phyloP scores from a whole-genome alignment of 2,888 invertebrate species.

The Periphyllus acericola region DNA sequence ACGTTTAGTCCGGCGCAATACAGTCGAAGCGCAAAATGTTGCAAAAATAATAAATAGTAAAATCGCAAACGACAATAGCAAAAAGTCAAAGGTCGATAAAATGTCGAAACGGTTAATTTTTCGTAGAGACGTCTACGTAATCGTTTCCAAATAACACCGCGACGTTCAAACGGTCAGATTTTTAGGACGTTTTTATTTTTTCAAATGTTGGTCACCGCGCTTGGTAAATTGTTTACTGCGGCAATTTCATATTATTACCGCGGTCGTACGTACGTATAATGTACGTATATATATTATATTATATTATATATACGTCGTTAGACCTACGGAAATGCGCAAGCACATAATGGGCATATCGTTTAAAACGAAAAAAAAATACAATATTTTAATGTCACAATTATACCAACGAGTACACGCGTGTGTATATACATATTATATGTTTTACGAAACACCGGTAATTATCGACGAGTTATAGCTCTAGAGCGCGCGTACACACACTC shows the following conservation, averaged over 20 bases:
- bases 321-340: not conserved
- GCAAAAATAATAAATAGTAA: too few relatives aligned
- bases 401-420: not conserved
- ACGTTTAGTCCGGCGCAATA: too few relatives aligned
- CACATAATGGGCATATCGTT: slow-evolving; percentile 43
- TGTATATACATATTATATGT: too few relatives aligned
- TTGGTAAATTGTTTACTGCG: slow-evolving; percentile 4
- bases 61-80: too few relatives aligned
- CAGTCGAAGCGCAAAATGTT: too few relatives aligned
- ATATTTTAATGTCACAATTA: slow-evolving; percentile 57
- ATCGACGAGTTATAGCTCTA: slow-evolving; percentile 29
- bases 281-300: too few relatives aligned
- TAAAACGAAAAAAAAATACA: slow-evolving; percentile 6
- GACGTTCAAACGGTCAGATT: too few relatives aligned
- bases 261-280: too few relatives aligned
- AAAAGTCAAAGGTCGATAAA: too few relatives aligned
- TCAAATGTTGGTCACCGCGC: not conserved
- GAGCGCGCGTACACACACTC: not conserved
- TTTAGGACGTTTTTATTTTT: not conserved
- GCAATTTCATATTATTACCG: not conserved
- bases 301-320: not conserved
- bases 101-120: too few relatives aligned
- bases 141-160: not conserved
- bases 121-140: too few relatives aligned
- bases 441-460: slow-evolving; percentile 32